phyloP scores from a whole-genome alignment of 2,797 vertebrate genomes.

The Zenarchopterus dispar region DNA sequence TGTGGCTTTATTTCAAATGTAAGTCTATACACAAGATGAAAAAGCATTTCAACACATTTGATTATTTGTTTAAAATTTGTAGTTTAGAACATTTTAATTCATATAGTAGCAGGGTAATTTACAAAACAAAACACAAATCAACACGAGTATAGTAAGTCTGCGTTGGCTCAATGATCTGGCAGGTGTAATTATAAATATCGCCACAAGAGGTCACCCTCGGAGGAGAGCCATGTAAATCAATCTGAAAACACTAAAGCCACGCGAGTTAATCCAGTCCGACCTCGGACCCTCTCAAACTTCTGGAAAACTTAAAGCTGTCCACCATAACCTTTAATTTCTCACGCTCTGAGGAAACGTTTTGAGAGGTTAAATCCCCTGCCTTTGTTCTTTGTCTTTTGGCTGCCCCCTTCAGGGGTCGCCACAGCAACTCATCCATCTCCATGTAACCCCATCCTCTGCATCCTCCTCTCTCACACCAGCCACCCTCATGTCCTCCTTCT shows the following conservation, averaged over 20 bases:
- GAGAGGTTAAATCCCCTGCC: too few relatives aligned
- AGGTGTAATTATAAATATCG: conserved; percentile 45
- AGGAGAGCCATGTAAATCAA: conserved; percentile 22
- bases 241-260: conserved; percentile 39
- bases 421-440: too few relatives aligned
- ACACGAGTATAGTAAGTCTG: conserved; percentile 15
- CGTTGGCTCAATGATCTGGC: conserved; percentile 5
- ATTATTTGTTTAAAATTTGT: conserved; percentile 18
- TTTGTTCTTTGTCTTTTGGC: too few relatives aligned
- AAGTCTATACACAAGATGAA: conserved; percentile 3
- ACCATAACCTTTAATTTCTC: too few relatives aligned
- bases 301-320: too few relatives aligned
- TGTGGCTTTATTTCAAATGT: conserved; percentile 26
- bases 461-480: too few relatives aligned
- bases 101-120: conserved; percentile 51
- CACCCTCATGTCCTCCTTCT: too few relatives aligned
- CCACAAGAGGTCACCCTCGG: conserved; percentile 73
- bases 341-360: too few relatives aligned
- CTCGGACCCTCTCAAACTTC: too few relatives aligned
- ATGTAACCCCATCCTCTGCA: too few relatives aligned
- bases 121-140: conserved; percentile 21
- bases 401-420: too few relatives aligned
- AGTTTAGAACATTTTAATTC: conserved; percentile 24
- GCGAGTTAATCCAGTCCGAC: conserved; percentile 38
- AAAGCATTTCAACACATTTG: conserved; percentile 24